Conservation (phyloP, 2,888 invertebrate species). For the Parnassius orleans region DNA sequence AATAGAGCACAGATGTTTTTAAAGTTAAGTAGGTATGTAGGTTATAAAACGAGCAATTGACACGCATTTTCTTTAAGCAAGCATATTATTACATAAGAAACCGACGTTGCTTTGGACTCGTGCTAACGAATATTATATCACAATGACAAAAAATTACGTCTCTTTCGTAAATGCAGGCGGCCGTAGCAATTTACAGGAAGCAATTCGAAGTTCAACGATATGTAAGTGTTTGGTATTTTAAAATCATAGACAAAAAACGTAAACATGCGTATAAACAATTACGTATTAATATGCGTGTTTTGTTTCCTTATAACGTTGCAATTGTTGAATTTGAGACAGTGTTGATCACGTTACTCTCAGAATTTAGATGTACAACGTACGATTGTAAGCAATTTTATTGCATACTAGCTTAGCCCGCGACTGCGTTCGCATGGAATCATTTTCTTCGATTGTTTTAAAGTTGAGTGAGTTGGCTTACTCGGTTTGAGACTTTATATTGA, state of each 20-base stretch:
- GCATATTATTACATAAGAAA: background rate
- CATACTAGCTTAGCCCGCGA: too few relatives aligned
- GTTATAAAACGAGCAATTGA: slow-evolving; percentile 19
- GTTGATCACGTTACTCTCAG: background rate
- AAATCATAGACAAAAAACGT: slow-evolving; percentile 1
- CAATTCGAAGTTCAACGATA: slow-evolving; percentile 16
- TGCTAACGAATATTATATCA: slow-evolving; percentile 20
- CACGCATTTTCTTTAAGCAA: slow-evolving; percentile 12
- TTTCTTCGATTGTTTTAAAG: too few relatives aligned
- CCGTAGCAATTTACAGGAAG: slow-evolving; percentile 19
- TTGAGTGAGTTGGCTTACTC: too few relatives aligned
- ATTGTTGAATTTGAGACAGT: slow-evolving; percentile 4
- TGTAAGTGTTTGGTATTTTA: slow-evolving; percentile 11
- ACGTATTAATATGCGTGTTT: background rate
- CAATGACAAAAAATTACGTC: slow-evolving; percentile 10
- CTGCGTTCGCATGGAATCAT: too few relatives aligned
- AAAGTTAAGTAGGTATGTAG: slow-evolving; percentile 17
- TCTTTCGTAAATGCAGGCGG: slow-evolving; percentile 8
- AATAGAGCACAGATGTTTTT: background rate
- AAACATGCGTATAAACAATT: slow-evolving; percentile 6
- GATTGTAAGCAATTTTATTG: too few relatives aligned
- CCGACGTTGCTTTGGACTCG: slow-evolving; percentile 14
- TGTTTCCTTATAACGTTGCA: slow-evolving; percentile 2
- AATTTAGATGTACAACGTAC: too few relatives aligned
- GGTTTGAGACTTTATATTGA: too few relatives aligned